Conservation (phyloP, 2,797 vertebrate species). For the Enteromius trimaculatus region DNA sequence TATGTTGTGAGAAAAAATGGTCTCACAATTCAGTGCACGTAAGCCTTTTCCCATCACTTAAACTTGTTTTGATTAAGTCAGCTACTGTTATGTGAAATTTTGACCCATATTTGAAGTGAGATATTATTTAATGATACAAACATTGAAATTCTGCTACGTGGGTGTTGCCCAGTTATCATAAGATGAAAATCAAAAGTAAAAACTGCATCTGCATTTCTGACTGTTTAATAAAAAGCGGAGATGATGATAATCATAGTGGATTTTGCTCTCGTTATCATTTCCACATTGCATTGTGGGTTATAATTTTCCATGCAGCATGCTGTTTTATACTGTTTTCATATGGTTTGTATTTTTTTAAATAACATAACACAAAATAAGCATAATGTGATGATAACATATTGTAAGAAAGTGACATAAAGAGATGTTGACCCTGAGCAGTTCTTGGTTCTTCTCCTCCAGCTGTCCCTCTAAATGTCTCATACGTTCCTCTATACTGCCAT, state of each 20-base stretch:
- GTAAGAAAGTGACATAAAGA: slow-evolving; percentile 5
- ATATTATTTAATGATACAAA: neutral
- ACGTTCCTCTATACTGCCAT: slow-evolving; percentile 97
- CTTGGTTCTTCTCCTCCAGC: slow-evolving; percentile 99
- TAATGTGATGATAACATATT: neutral
- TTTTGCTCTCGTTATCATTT: neutral
- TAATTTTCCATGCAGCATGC: neutral
- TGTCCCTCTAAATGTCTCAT: slow-evolving; percentile 98
- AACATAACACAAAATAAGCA: neutral
- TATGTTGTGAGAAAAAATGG: too few relatives aligned
- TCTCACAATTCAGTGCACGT: too few relatives aligned
- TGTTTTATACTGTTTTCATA: neutral
- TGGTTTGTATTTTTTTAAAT: too few relatives aligned
- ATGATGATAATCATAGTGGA: neutral
- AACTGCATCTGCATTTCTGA: neutral
- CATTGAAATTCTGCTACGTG: neutral
- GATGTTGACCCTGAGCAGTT: slow-evolving; percentile 90
- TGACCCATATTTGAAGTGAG: too few relatives aligned
- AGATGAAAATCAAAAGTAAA: neutral
- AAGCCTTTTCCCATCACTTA: too few relatives aligned
- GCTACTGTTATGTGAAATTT: too few relatives aligned
- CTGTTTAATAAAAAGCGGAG: neutral
- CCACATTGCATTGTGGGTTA: neutral
- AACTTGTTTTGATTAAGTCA: too few relatives aligned
- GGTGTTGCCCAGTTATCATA: neutral